Conservation (phyloP, 92 coral and sea anemone genomes). For the Epizoanthus rinbou region DNA sequence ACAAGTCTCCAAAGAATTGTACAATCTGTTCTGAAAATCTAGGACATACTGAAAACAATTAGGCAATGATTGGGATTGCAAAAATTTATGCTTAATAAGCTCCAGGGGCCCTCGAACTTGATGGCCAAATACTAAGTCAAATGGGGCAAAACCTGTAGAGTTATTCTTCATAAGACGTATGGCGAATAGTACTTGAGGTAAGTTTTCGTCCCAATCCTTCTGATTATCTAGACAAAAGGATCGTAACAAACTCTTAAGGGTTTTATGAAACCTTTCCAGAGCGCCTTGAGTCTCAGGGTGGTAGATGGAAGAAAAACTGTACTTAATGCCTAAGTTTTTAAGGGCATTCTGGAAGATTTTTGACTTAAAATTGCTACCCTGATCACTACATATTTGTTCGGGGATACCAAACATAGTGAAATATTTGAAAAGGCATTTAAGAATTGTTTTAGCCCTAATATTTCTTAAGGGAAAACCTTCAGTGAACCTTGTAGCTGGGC, state of each 20-base stretch:
- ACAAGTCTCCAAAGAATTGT: constrained; percentile 9
- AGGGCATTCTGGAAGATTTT: background rate
- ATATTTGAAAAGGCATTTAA: background rate
- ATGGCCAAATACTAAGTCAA: constrained; percentile 6
- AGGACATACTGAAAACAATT: constrained; percentile 13
- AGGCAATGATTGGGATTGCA: constrained; percentile 1
- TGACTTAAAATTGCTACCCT: background rate
- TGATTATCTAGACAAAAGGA: background rate
- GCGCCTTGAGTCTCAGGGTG: constrained; percentile 15
- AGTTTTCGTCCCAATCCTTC: constrained; percentile 7
- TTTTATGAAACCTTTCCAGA: constrained; percentile 8
- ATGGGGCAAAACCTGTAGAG: constrained; percentile 22
- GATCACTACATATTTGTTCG: background rate
- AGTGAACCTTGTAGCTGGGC: background rate
- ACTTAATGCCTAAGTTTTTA: background rate
- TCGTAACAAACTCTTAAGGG: background rate
- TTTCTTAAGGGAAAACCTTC: background rate
- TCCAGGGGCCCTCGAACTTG: constrained; percentile 14
- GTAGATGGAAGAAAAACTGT: background rate
- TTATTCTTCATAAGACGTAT: background rate
- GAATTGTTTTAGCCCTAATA: background rate
- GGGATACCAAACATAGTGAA: constrained; percentile 13
- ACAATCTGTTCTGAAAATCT: constrained; percentile 3
- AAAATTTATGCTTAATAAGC: constrained; percentile 13
- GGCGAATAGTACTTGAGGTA: constrained; percentile 3